phyloP scores from a whole-genome alignment of 2,888 invertebrate species.

The Chloroclystis v-ata region DNA sequence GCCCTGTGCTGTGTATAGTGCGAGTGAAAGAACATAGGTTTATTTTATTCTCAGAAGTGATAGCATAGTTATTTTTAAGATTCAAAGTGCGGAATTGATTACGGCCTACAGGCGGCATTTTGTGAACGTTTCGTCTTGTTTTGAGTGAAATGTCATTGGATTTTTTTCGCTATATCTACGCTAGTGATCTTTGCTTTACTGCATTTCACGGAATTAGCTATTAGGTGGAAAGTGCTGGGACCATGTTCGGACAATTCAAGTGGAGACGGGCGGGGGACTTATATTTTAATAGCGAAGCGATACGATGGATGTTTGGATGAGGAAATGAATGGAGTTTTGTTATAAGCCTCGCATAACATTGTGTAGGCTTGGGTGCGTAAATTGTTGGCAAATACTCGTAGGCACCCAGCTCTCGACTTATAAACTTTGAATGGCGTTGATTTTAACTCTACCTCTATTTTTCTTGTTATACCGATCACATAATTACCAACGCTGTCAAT shows the following conservation, averaged over 20 bases:
- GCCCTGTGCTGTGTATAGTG: not conserved
- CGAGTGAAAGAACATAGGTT: not conserved
- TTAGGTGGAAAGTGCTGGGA: conserved; percentile 6
- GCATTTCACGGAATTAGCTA: conserved; percentile 1
- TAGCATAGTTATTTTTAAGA: not conserved
- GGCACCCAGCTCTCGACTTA: too few species aligned
- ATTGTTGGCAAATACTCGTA: too few species aligned
- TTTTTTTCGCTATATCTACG: not conserved
- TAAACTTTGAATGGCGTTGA: too few species aligned
- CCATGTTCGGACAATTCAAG: not conserved
- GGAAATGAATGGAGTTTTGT: too few species aligned
- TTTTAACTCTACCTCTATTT: too few species aligned
- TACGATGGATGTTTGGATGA: too few species aligned
- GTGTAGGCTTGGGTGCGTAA: too few species aligned
- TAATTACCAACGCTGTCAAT: too few species aligned
- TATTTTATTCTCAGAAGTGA: conserved; percentile 1
- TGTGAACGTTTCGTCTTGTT: not conserved
- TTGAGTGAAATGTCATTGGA: not conserved
- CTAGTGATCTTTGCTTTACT: conserved; percentile 8
- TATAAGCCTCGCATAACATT: too few species aligned
- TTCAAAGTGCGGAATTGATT: conserved; percentile 3
- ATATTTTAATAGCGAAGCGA: too few species aligned
- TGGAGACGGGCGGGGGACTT: conserved; percentile 2
- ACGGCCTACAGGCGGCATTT: not conserved
- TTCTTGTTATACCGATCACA: too few species aligned